These are phyloP conservation scores for Halichoeres trimaculatus DNA, from an alignment of 2,113 vertebrate species.

Conservation along the genomic window DNA sequence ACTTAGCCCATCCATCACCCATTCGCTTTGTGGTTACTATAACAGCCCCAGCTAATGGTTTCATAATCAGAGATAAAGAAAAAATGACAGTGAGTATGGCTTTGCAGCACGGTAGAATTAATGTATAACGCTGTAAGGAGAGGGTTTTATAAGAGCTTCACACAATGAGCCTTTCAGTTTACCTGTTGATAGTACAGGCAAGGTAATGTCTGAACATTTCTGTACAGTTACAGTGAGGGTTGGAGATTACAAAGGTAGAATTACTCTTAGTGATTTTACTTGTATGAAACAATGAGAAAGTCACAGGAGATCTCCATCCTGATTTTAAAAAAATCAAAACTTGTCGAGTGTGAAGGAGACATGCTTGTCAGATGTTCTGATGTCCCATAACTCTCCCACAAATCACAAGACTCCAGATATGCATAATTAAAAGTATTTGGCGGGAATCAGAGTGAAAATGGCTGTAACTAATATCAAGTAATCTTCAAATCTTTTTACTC, in stretches of 20 bases:
- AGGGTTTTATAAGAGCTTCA: slow-evolving; percentile 4
- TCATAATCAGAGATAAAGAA: slow-evolving; percentile 89
- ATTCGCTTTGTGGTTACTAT: slow-evolving; percentile 82
- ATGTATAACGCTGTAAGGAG: not conserved
- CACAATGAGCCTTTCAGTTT: slow-evolving; percentile 13
- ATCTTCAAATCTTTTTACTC: slow-evolving; percentile 58
- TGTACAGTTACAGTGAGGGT: slow-evolving; percentile 54
- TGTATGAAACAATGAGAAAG: slow-evolving; percentile 23
- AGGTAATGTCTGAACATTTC: slow-evolving; percentile 40
- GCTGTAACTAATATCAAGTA: slow-evolving; percentile 12
- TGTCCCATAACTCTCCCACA: slow-evolving; percentile 46
- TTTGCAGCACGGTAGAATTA: slow-evolving; percentile 73
- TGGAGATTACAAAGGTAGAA: slow-evolving; percentile 3
- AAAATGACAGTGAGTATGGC: slow-evolving; percentile 82
- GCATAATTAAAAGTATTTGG: slow-evolving; percentile 19
- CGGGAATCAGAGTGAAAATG: slow-evolving; percentile 29
- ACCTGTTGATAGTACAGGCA: not conserved
- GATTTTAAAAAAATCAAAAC: slow-evolving; percentile 35
- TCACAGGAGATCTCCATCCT: slow-evolving; percentile 7
- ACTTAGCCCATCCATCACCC: slow-evolving; percentile 80
- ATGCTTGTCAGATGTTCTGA: slow-evolving; percentile 50
- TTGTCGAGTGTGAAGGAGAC: slow-evolving; percentile 37
- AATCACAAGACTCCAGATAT: slow-evolving; percentile 35
- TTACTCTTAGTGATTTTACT: slow-evolving; percentile 22
- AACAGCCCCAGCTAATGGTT: slow-evolving; percentile 88